These are phyloP conservation scores for Labia minor DNA, from an alignment of 2,888 invertebrate species.

Conservation along the genomic window DNA sequence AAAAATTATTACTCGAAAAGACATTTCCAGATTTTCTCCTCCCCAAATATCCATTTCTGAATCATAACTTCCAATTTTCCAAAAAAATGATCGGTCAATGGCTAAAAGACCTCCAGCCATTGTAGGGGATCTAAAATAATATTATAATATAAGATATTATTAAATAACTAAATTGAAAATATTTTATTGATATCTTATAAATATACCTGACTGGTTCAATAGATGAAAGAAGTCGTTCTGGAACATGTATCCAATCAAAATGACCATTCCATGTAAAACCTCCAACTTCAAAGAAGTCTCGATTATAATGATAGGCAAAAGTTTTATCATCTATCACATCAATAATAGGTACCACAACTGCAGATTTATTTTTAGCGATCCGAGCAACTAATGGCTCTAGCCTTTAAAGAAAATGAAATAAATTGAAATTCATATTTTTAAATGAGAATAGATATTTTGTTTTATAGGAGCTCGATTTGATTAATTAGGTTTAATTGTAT, in stretches of 20 bases:
- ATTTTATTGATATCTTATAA: too few species aligned
- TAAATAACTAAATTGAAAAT: not conserved
- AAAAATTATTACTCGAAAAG: slow-evolving; percentile 65
- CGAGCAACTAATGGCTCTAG: slow-evolving; percentile 79
- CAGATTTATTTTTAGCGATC: slow-evolving; percentile 65
- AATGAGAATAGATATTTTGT: too few species aligned
- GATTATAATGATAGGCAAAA: slow-evolving; percentile 57
- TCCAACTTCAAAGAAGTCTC: slow-evolving; percentile 48
- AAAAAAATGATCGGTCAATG: slow-evolving; percentile 83
- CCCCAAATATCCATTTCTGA: slow-evolving; percentile 96
- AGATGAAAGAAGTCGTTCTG: slow-evolving; percentile 46
- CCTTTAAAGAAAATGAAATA: slow-evolving; percentile 37
- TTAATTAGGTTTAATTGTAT: too few species aligned
- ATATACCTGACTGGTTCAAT: slow-evolving; percentile 31
- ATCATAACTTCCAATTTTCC: slow-evolving; percentile 92
- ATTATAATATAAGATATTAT: not conserved
- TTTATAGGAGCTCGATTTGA: too few species aligned
- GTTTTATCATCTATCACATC: slow-evolving; percentile 80
- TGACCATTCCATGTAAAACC: slow-evolving; percentile 84
- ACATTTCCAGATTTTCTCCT: slow-evolving; percentile 95
- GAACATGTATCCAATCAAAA: slow-evolving; percentile 82
- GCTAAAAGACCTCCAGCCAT: slow-evolving; percentile 99
- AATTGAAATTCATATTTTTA: too few species aligned
- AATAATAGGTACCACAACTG: slow-evolving; percentile 87
- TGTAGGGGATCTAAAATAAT: slow-evolving; percentile 75